Conservation (phyloP, 23 tunicate genomes). For the Botrylloides violaceus region DNA sequence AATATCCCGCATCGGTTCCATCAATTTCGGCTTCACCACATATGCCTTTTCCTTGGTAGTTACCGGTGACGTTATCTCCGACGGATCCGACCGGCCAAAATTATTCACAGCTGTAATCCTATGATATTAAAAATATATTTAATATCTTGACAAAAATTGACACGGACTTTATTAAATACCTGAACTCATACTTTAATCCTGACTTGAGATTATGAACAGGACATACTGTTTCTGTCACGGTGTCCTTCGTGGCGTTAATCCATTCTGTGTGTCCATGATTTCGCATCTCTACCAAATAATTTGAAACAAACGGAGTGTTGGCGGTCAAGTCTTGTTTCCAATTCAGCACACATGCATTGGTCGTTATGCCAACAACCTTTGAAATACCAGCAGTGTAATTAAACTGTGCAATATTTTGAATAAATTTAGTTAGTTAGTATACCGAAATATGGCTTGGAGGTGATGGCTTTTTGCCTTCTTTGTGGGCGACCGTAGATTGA, state of each 20-base stretch:
- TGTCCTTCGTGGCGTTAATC: conserved; percentile 65
- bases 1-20: conserved; percentile 59
- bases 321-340: conserved; percentile 85
- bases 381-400: neutral
- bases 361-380: conserved; percentile 28
- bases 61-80: conserved; percentile 54
- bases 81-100: conserved; percentile 75
- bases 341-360: conserved; percentile 67
- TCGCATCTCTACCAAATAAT: conserved; percentile 69
- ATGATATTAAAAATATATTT: neutral
- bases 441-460: neutral
- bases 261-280: conserved; percentile 71
- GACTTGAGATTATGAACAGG: conserved; percentile 65
- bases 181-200: conserved; percentile 72
- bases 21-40: conserved; percentile 69
- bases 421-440: too few relatives aligned
- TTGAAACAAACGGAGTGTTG: conserved; percentile 38
- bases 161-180: neutral
- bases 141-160: neutral
- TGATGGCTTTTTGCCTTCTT: neutral
- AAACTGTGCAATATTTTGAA: too few relatives aligned
- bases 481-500: neutral
- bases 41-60: conserved; percentile 71
- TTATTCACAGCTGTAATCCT: conserved; percentile 78
- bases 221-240: conserved; percentile 63